Base-by-base conservation (phyloP, 2,888 invertebrate species). In the Chloroclysta siterata region DNA sequence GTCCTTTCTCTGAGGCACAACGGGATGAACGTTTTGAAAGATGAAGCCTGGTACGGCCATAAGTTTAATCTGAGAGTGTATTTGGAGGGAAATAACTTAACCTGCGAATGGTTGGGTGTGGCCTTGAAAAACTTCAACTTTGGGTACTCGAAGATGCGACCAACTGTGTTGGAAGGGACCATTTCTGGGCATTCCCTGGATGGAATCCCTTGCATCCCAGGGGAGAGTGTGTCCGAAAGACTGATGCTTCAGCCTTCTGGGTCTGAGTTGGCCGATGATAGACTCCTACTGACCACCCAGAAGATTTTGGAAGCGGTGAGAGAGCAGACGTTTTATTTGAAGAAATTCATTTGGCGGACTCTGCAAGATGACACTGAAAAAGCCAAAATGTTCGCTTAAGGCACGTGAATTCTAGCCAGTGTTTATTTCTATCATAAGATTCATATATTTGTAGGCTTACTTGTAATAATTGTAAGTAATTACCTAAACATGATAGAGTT, bases 241-340 rank as follows among this genome's bases (percentile, higher is more conserved):
- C 29, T 65, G 10, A 29, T 17, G 15, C 13, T 44, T 0, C 56
- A 51, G 14, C 22, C 11, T 7, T 13, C 53, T 1, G 39, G 72
- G 15, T 44, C 17, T 29, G 29, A 28, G 7, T 68, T 73, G 2
- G 65, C 75, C 0, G 90, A 91, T 63, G 90, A 91, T 33, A 81
- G 90, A 7, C 78, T 93, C 8, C 68, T 93, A 10, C 72, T 84
- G 0, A 83, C 80, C 0, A 85, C 69, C 56, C 86, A 89, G 64
- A 90, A 89, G 67, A 90, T 93, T 53, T 65, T 92, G 14, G 86
- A 87, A 66, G 89, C 87, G 11, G 78, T 93, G 0, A 77, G 70
- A 14, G 84, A 90, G n/a, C 91, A 92, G 61, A 90, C 86, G 10
- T 72, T 70, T 39, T 84, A 75, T 65, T 72, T 89, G 50, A 81